Percentiles rank a stretch among this genome's conserved stretches.
phyloP scores from a whole-genome alignment of 2,797 vertebrate species.

The Acipenser oxyrinchus region DNA sequence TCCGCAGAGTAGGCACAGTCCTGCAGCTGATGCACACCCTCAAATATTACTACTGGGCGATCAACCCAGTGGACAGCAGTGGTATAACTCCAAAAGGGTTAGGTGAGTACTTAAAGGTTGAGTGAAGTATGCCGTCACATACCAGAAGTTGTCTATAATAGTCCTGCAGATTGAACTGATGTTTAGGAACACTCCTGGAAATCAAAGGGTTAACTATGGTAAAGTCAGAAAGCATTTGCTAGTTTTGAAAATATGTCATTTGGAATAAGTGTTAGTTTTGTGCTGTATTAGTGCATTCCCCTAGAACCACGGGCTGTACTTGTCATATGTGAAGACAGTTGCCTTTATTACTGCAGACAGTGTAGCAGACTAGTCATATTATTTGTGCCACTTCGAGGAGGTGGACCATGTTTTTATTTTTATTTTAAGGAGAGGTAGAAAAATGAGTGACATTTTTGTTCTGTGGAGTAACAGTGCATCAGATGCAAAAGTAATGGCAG shows the following conservation, averaged over 20 bases:
- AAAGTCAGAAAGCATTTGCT: slow-evolving; percentile 7
- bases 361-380: slow-evolving; percentile 31
- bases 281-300: background rate
- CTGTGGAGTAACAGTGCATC: background rate
- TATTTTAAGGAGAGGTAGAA: background rate
- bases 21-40: slow-evolving; percentile 91
- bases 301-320: background rate
- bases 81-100: slow-evolving; percentile 84
- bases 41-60: slow-evolving; percentile 95
- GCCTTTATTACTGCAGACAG: slow-evolving; percentile 17
- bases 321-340: background rate
- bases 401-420: background rate
- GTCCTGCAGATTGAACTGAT: background rate
- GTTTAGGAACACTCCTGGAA: background rate
- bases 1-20: slow-evolving; percentile 86
- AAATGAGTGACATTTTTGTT: background rate
- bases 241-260: slow-evolving; percentile 2
- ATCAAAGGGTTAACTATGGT: background rate
- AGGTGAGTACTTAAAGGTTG: slow-evolving; percentile 54
- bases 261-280: slow-evolving; percentile 1
- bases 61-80: slow-evolving; percentile 84
- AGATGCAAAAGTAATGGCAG: background rate
- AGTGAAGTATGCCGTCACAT: background rate
- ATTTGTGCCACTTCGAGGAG: background rate
- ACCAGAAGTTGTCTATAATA: background rate